Percentiles rank a stretch among this genome's conserved stretches.
These are phyloP conservation scores for Oeneis ivallda DNA, from an alignment of 2,888 invertebrate genomes.

Conservation along the genomic window DNA sequence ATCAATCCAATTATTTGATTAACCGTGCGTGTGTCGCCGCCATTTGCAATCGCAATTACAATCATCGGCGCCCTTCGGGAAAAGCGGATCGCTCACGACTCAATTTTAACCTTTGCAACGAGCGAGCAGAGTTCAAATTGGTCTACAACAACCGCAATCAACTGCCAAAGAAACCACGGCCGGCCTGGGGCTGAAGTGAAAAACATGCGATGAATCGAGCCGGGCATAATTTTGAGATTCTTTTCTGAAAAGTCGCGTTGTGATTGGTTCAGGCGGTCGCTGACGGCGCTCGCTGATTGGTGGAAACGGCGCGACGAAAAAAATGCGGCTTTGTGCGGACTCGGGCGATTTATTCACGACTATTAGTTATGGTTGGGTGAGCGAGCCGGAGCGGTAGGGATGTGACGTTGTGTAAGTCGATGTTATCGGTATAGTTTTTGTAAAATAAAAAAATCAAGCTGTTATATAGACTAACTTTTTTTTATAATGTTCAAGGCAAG, in stretches of 20 bases:
- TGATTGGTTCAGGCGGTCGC: constrained; percentile 65
- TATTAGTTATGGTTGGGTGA: constrained; percentile 77
- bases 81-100: constrained; percentile 14
- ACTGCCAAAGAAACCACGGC: constrained; percentile 57
- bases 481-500: too few species aligned
- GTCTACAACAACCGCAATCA: constrained; percentile 39
- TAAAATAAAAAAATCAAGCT: too few species aligned
- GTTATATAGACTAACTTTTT: too few species aligned
- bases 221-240: constrained; percentile 72
- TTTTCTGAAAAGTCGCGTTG: constrained; percentile 57
- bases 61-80: constrained; percentile 53
- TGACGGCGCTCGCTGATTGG: constrained; percentile 60
- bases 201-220: constrained; percentile 63
- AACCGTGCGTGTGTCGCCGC: constrained; percentile 65
- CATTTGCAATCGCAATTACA: constrained; percentile 76
- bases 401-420: constrained; percentile 16
- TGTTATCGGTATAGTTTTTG: background rate
- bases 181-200: constrained; percentile 63
- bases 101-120: constrained; percentile 40
- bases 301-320: constrained; percentile 57
- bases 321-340: constrained; percentile 69
- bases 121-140: constrained; percentile 49
- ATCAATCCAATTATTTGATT: constrained; percentile 56
- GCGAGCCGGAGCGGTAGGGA: constrained; percentile 26
- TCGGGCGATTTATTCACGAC: constrained; percentile 74